A percentile compares a stretch with the other conserved stretches of the same genome.
phyloP scores from a whole-genome alignment of 2,888 invertebrate genomes.

The Leucoma salicis region DNA sequence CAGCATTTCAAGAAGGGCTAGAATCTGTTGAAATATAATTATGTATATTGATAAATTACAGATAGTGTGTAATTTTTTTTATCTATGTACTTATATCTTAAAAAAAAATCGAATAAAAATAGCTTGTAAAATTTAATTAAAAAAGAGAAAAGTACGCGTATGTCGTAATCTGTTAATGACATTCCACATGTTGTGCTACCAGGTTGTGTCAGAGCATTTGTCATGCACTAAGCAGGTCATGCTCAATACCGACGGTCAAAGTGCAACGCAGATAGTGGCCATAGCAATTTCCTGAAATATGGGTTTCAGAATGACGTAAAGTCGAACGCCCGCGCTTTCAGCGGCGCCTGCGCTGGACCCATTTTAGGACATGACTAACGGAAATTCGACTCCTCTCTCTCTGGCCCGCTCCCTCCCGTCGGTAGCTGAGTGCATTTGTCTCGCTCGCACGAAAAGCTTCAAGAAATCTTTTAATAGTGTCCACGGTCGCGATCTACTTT shows the following conservation, averaged over 20 bases:
- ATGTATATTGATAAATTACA: no score
- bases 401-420: slow-evolving; percentile 75
- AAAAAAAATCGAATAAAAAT: no score
- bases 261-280: slow-evolving; percentile 56
- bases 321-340: slow-evolving; percentile 80
- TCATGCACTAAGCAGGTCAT: slow-evolving; percentile 52
- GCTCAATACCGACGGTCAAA: slow-evolving; percentile 46
- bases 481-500: slow-evolving; percentile 83
- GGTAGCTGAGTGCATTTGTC: slow-evolving; percentile 63
- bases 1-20: no score
- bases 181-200: slow-evolving; percentile 63
- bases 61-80: no score
- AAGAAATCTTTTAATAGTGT: slow-evolving; percentile 83
- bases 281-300: slow-evolving; percentile 76
- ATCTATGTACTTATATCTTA: no score
- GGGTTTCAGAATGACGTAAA: slow-evolving; percentile 78
- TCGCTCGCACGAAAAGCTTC: slow-evolving; percentile 79
- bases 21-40: no score
- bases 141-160: slow-evolving; percentile 45
- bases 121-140: slow-evolving; percentile 47
- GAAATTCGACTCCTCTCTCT: slow-evolving; percentile 84
- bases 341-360: slow-evolving; percentile 84
- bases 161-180: slow-evolving; percentile 72
- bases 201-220: slow-evolving; percentile 69
- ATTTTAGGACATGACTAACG: slow-evolving; percentile 88